These are phyloP conservation scores for Penaeus monodon DNA, from an alignment of 2,888 invertebrate species.

Conservation along the genomic window DNA sequence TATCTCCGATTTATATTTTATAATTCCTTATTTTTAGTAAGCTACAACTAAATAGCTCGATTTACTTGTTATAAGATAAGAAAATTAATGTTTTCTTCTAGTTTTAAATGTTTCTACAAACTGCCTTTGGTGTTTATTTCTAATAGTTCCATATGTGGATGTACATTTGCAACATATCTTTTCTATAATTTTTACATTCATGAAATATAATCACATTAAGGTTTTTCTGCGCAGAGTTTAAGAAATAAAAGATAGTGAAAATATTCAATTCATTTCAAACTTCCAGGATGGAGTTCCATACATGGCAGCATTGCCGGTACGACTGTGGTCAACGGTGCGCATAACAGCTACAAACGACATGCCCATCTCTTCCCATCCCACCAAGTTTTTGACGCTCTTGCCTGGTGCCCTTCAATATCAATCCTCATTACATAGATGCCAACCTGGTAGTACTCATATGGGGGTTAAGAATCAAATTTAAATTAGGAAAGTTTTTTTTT, in stretches of 20 bases:
- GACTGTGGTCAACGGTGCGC: constrained; percentile 82
- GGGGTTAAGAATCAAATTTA: constrained; percentile 71
- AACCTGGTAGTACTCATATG: constrained; percentile 77
- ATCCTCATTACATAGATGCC: constrained; percentile 84
- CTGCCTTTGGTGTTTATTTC: too few relatives aligned
- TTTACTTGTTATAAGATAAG: too few relatives aligned
- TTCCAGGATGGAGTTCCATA: constrained; percentile 76
- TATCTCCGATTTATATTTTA: too few relatives aligned
- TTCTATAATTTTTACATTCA: not conserved
- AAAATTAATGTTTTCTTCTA: too few relatives aligned
- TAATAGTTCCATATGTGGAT: not conserved
- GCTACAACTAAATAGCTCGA: too few relatives aligned
- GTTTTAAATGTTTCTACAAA: too few relatives aligned
- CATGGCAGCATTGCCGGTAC: constrained; percentile 85
- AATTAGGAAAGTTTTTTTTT: not conserved
- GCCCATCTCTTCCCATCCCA: constrained; percentile 85
- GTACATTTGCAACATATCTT: constrained; percentile 34
- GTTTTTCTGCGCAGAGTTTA: not conserved
- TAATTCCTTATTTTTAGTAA: too few relatives aligned
- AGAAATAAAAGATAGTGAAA: not conserved
- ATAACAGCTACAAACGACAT: constrained; percentile 91
- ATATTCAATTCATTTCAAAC: not conserved
- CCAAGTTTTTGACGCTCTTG: constrained; percentile 81
- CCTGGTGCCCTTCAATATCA: constrained; percentile 86
- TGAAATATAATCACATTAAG: not conserved